phyloP scores from a whole-genome alignment of 37 sponge, comb jelly and placozoan genomes.

The Dysidea cf. avara region DNA sequence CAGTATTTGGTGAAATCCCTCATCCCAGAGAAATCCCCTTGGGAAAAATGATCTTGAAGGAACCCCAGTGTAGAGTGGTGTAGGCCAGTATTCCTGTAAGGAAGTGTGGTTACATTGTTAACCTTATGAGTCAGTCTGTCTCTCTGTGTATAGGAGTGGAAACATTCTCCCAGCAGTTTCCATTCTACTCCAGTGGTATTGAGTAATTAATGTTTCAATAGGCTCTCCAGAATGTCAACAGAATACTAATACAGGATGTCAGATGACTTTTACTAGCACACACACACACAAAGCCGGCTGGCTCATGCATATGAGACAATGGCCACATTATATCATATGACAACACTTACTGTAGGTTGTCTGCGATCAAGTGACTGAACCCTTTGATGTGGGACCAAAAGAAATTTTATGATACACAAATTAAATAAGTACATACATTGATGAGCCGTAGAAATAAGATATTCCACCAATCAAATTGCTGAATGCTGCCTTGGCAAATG shows the following conservation, averaged over 20 bases:
- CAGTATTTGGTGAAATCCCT: slow-evolving; percentile 98
- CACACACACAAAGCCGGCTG: too few relatives aligned
- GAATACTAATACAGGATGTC: too few relatives aligned
- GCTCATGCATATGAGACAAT: too few relatives aligned
- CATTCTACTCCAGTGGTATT: too few relatives aligned
- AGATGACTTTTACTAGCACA: too few relatives aligned
- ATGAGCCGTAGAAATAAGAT: slow-evolving; percentile 93
- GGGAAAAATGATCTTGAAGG: slow-evolving; percentile 99
- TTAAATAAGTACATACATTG: slow-evolving; percentile 47
- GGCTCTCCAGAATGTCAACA: too few relatives aligned
- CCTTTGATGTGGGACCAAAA: neutral
- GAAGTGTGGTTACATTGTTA: too few relatives aligned
- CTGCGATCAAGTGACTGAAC: neutral
- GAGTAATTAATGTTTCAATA: too few relatives aligned
- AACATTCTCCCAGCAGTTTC: too few relatives aligned
- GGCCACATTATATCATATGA: too few relatives aligned
- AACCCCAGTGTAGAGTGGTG: slow-evolving; percentile 75
- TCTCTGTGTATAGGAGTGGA: too few relatives aligned
- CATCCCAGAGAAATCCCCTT: slow-evolving; percentile 99
- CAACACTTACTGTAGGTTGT: neutral
- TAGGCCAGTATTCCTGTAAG: slow-evolving; percentile 71
- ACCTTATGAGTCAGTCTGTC: too few relatives aligned
- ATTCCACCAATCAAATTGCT: slow-evolving; percentile 97
- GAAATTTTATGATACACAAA: neutral
- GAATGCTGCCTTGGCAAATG: slow-evolving; percentile 87